Base-by-base conservation (phyloP, 2,113 vertebrate genomes). In the Tachycineta bicolor region DNA sequence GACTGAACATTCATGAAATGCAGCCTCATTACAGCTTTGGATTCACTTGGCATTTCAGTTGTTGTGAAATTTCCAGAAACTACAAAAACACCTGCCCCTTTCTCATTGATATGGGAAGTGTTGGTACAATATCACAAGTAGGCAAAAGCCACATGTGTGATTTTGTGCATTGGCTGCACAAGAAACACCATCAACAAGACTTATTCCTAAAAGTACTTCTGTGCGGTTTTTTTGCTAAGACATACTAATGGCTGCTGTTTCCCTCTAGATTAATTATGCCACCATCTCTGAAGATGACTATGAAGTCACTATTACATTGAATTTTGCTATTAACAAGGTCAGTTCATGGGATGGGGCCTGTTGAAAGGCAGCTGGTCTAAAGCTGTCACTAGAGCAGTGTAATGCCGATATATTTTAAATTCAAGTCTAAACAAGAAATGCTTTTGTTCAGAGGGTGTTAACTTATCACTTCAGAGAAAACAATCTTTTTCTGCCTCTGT, bases 291-390 rank as follows among this genome's bases (percentile, higher is more conserved):
- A 99, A 78, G 98, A 99, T 83, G 95, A 92, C 29, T 94, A 41
- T 63, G 98, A 99, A 95, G 98, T 99, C 96, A 99, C 98, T 71
- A 94, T 99, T 95, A 98, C 96, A 20, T 7, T 99, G 94, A 99
- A 98, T 97, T 99, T 98, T 71, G 96, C 98, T 11, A 73, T 91
- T 92, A 97, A 97, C 73, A 98, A 98, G 97, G 98, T 98, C 73
- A 75, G 98, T 96, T 83, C 12, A 14, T 4, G 21, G 34, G 28
- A n/a, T n/a, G 21, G 58, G 34, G 17, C 21, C 34, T 1, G 0
- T 58, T 73, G 20, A 64, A 55, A 74, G 46, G 23, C 74, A 90
- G 26, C 43, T 86, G 25, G 5, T 59, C 25, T 69, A 65, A 88
- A 83, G 34, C 56, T 86, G 55, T 67, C 4, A 2, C 19, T 86